phyloP scores from a whole-genome alignment of 2,888 invertebrate species.

The Eupsilia transversa region DNA sequence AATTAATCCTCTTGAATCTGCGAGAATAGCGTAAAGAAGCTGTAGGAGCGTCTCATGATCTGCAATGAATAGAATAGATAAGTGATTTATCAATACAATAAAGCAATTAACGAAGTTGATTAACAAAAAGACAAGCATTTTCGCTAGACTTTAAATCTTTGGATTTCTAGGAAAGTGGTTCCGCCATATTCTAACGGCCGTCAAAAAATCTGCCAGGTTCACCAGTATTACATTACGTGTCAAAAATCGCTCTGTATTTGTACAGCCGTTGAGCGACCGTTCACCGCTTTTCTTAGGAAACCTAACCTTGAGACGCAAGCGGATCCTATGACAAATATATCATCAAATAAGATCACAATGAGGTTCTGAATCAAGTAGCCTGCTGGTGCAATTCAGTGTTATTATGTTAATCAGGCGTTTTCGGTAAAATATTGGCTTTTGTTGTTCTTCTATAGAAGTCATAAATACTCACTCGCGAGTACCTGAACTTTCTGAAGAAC shows the following conservation, averaged over 20 bases:
- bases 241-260: not conserved
- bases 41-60: conserved; percentile 82
- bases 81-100: conserved; percentile 1
- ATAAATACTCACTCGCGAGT: too few species aligned
- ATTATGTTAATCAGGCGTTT: too few species aligned
- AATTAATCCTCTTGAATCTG: conserved; percentile 72
- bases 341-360: not conserved
- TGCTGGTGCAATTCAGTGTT: not conserved
- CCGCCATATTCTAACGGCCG: not conserved
- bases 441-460: too few species aligned
- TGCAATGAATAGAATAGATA: conserved; percentile 59
- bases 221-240: not conserved
- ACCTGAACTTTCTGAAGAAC: too few species aligned
- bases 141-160: not conserved
- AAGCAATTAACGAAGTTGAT: not conserved
- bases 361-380: not conserved
- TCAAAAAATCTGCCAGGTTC: not conserved
- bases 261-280: not conserved
- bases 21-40: conserved; percentile 80
- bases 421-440: too few species aligned
- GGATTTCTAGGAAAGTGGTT: not conserved
- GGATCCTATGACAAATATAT: not conserved
- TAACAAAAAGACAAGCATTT: not conserved
- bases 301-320: not conserved
- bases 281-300: not conserved